Conservation (phyloP, 2,888 invertebrate genomes). For the Tetragnatha montana region DNA sequence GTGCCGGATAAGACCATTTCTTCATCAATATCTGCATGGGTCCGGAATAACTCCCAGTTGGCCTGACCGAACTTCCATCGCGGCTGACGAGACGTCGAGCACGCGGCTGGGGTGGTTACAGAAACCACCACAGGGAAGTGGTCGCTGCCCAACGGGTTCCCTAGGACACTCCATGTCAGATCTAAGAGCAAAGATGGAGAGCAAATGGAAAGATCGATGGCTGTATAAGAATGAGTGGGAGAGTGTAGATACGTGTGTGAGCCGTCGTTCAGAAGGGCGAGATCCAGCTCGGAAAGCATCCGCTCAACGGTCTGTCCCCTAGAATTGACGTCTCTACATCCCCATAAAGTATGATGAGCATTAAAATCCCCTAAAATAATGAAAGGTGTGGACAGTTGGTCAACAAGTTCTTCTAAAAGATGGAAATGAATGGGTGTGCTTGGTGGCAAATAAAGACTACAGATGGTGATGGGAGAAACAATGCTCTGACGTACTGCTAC, state of each 20-base stretch:
- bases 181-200: background rate
- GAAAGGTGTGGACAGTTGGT: background rate
- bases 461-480: background rate
- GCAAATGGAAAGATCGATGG: background rate
- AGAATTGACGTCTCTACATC: background rate
- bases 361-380: background rate
- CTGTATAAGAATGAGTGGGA: no score
- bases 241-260: background rate
- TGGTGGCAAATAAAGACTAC: background rate
- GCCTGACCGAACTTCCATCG: no score
- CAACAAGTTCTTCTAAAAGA: background rate
- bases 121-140: no score
- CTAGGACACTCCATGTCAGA: no score
- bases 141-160: no score
- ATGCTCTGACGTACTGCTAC: background rate
- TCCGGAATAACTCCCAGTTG: no score
- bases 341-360: background rate
- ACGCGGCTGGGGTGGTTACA: no score
- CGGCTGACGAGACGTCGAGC: no score
- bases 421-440: background rate
- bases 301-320: background rate
- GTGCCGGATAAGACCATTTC: background rate
- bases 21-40: background rate
- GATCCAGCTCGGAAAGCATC: no score
- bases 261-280: background rate